Conservation (phyloP, 1,140 invertebrate genomes). For the Holotrichia oblita region DNA sequence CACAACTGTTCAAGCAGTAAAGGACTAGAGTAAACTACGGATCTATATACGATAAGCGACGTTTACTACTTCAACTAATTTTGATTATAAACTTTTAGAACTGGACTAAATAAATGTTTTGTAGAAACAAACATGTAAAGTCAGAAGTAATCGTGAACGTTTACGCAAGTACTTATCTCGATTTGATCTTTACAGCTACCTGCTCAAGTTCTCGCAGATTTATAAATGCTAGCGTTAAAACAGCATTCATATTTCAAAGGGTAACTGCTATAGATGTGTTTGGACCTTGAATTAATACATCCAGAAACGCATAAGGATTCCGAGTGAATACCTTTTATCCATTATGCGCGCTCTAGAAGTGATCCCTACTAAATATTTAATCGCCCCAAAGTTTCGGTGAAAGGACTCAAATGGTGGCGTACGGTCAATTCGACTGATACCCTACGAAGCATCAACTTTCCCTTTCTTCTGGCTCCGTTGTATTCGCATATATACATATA, state of each 20-base stretch:
- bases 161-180: background rate
- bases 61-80: too few relatives aligned
- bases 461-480: background rate
- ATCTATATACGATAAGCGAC: too few relatives aligned
- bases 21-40: too few relatives aligned
- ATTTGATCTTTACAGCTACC: background rate
- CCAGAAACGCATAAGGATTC: background rate
- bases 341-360: constrained; percentile 1
- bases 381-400: background rate
- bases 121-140: too few relatives aligned
- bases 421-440: background rate
- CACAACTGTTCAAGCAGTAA: too few relatives aligned
- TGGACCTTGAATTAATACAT: background rate
- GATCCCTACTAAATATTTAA: background rate
- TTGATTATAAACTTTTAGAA: too few relatives aligned
- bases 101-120: too few relatives aligned
- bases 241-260: background rate
- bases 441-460: background rate
- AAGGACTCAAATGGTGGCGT: constrained; percentile 1
- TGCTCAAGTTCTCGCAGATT: background rate
- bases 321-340: constrained; percentile 9
- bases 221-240: background rate
- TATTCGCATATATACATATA: too few relatives aligned
- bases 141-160: too few relatives aligned
- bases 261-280: background rate